Percentiles rank a stretch among this genome's conserved stretches.
Evolutionary conservation across 1,140 invertebrate genomes (phyloP).

Genomic region (Ericerus pela): DNA sequence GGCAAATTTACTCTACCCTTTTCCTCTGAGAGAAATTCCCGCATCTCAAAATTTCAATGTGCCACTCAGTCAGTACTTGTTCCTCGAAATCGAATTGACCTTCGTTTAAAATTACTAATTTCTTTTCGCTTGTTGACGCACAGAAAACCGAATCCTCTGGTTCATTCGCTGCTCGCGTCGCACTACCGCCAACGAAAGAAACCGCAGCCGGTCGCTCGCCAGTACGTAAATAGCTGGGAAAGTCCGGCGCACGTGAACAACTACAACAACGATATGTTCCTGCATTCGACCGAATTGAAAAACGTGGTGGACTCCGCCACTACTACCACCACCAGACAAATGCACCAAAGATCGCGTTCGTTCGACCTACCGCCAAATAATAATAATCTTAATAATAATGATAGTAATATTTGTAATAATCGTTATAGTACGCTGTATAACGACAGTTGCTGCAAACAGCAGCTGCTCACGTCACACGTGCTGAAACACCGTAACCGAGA

Average conservation of each 20-base stretch:
- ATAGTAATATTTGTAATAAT: too few species aligned
- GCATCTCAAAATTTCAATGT: too few species aligned
- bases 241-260: slow-evolving; percentile 22
- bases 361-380: not conserved
- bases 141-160: too few species aligned
- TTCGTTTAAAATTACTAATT: too few species aligned
- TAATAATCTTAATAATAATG: too few species aligned
- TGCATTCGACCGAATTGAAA: slow-evolving; percentile 20
- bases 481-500: slow-evolving; percentile 48
- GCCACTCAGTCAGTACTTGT: too few species aligned
- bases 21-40: too few species aligned
- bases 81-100: too few species aligned
- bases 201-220: not conserved
- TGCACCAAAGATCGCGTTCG: slow-evolving; percentile 25
- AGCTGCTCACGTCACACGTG: slow-evolving; percentile 36
- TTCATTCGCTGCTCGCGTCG: too few species aligned
- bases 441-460: slow-evolving; percentile 10
- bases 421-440: not conserved
- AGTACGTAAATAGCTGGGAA: slow-evolving; percentile 18
- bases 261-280: slow-evolving; percentile 13
- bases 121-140: too few species aligned
- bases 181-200: not conserved
- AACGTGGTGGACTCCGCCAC: too few species aligned
- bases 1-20: too few species aligned
- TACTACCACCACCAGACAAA: slow-evolving; percentile 25